These are phyloP conservation scores for Ennomos quercinarius DNA, from an alignment of 2,888 invertebrate species.

Conservation along the genomic window DNA sequence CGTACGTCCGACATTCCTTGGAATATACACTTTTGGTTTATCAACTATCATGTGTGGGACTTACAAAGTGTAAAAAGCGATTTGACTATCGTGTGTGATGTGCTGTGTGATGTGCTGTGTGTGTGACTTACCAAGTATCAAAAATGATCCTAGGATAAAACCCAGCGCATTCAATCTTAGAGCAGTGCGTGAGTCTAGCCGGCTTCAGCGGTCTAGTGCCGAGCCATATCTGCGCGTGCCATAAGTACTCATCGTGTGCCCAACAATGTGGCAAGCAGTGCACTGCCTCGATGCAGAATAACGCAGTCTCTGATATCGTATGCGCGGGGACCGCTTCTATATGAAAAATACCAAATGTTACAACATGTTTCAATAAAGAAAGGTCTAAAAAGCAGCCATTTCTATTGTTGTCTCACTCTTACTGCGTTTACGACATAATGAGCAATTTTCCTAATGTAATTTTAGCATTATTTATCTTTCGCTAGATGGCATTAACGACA, in stretches of 20 bases:
- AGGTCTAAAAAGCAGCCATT: too few species aligned
- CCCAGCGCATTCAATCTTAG: conserved; percentile 87
- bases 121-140: conserved; percentile 90
- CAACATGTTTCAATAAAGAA: too few species aligned
- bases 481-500: too few species aligned
- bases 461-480: too few species aligned
- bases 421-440: too few species aligned
- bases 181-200: conserved; percentile 89
- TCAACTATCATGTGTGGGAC: conserved; percentile 33
- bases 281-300: conserved; percentile 93
- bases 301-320: conserved; percentile 90
- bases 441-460: too few species aligned
- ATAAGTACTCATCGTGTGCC: conserved; percentile 93
- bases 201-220: conserved; percentile 92
- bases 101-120: too few species aligned
- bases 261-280: conserved; percentile 91
- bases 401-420: too few species aligned
- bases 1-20: too few species aligned
- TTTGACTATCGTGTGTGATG: conserved; percentile 43
- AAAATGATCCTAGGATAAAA: conserved; percentile 94
- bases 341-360: not conserved
- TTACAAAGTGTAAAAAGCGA: conserved; percentile 95
- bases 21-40: too few species aligned
- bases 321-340: conserved; percentile 89
- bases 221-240: conserved; percentile 95